Conservation (phyloP, 2,113 vertebrate species). For the Onychostoma macrolepis region DNA sequence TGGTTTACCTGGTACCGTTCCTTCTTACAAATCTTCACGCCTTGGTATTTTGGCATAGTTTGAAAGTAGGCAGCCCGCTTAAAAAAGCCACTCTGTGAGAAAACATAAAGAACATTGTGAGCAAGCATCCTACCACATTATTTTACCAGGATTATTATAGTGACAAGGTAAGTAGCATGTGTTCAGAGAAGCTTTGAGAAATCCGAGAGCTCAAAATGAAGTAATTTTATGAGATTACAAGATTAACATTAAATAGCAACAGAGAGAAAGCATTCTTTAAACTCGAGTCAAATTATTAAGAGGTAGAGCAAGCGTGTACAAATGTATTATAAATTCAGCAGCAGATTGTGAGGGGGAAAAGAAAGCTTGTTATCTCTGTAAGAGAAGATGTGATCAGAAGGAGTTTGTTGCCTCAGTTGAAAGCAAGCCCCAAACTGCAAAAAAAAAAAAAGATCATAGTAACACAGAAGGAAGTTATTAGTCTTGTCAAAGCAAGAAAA, state of each 20-base stretch:
- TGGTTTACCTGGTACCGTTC: slow-evolving; percentile 84
- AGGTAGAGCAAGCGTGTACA: neutral
- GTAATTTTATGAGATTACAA: neutral
- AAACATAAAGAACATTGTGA: neutral
- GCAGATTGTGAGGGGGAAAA: neutral
- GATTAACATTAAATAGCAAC: slow-evolving; percentile 1
- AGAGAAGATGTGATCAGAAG: slow-evolving; percentile 20
- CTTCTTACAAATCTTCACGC: slow-evolving; percentile 85
- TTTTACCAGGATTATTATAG: neutral
- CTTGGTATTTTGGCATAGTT: slow-evolving; percentile 91
- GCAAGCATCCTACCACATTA: neutral
- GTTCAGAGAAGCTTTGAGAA: neutral
- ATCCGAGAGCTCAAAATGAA: neutral
- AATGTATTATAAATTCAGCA: neutral
- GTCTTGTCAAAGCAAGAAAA: slow-evolving; percentile 23
- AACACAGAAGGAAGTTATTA: slow-evolving; percentile 32
- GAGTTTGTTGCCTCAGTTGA: slow-evolving; percentile 14
- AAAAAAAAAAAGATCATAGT: neutral
- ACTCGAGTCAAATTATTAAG: neutral
- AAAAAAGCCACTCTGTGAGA: slow-evolving; percentile 88
- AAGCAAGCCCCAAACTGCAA: neutral
- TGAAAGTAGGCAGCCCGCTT: slow-evolving; percentile 86
- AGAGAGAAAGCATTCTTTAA: neutral
- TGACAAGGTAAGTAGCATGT: neutral
- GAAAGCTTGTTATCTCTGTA: slow-evolving; percentile 26